phyloP scores from a whole-genome alignment of 2,797 vertebrate genomes.

The Aulostomus chinensis region DNA sequence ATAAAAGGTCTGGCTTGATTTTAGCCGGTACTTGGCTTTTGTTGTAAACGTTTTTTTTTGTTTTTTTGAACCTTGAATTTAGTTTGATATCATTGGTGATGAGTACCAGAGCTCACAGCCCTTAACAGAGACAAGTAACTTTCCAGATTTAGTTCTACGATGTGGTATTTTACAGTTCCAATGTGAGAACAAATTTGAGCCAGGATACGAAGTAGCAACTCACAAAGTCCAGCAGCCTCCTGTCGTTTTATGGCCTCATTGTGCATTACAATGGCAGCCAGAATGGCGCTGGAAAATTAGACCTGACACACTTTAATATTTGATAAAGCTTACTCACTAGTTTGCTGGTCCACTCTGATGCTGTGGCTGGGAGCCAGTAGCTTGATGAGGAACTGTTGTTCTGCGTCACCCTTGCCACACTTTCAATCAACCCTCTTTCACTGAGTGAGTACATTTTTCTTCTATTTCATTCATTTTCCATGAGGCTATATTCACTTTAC shows the following conservation, averaged over 20 bases:
- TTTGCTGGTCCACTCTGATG: conserved; percentile 33
- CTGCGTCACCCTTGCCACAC: conserved; percentile 18
- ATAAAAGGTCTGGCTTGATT: too few relatives aligned
- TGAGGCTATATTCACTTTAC: conserved; percentile 57
- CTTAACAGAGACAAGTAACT: too few relatives aligned
- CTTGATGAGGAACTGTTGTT: conserved; percentile 51
- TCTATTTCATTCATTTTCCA: conserved; percentile 73
- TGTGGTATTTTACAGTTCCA: too few relatives aligned
- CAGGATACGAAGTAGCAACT: too few relatives aligned
- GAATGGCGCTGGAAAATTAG: conserved; percentile 41
- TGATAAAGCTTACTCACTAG: conserved; percentile 51
- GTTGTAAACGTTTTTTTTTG: too few relatives aligned
- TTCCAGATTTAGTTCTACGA: too few relatives aligned
- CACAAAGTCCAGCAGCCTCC: conserved; percentile 12
- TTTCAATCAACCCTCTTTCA: conserved; percentile 65
- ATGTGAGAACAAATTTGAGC: too few relatives aligned
- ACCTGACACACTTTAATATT: conserved; percentile 64
- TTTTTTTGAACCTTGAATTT: too few relatives aligned
- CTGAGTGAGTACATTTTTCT: conserved; percentile 59
- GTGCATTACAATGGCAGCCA: conserved; percentile 27
- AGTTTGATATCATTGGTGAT: too few relatives aligned
- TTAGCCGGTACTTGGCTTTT: too few relatives aligned
- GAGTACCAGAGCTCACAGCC: too few relatives aligned
- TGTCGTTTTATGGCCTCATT: conserved; percentile 30
- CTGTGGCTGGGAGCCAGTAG: conserved; percentile 36